Base-by-base conservation (phyloP, 2,797 vertebrate genomes). In the Jordanella pulchra region DNA sequence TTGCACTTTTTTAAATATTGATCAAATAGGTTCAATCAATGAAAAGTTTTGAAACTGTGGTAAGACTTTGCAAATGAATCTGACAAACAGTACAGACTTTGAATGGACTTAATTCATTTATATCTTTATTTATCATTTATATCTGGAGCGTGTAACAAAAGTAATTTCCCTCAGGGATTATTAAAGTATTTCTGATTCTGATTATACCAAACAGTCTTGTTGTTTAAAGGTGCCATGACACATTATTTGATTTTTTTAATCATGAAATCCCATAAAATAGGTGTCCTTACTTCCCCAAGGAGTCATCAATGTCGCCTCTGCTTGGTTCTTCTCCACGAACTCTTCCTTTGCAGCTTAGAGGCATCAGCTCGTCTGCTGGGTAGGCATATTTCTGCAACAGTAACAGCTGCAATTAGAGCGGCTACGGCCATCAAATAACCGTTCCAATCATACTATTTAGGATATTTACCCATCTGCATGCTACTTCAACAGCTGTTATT, bases 281-380 rank as follows among this genome's bases (percentile, higher is more conserved):
- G 54, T 51, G 6, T 71, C 93, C 95, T 85, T 84, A 95, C 95
- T 94, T 95, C 66, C 95, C 95, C 85, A 96, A 82, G 35, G 94
- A 92, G 76, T 96, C 95, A 60, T 95, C 95, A 3, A 96, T 93
- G 88, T 95, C 95, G 0, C 95, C 95, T 77, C 95, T 89, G 80
- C 93, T 95, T 23, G 95, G 95, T 84, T 96, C 95, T 86, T 93
- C 84, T 27, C 94, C 95, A 1, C 95, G 93, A 17, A 95, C 94
- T 78, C 95, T 89, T 9, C 95, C 95, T 76, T 86, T 92, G 85
- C 95, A 96, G 90, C 95, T 95, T 7, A 95, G 86, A 18, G 95
- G 95, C 95, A 96, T 95, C 74, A 96, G 87, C 89, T 96, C 95
- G 7, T 96, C 95, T 2, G 95, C 95, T 76, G 95, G 95, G 80